Base-by-base conservation (phyloP, 2,888 invertebrate genomes). In the Sceliomorpha sp. region DNA sequence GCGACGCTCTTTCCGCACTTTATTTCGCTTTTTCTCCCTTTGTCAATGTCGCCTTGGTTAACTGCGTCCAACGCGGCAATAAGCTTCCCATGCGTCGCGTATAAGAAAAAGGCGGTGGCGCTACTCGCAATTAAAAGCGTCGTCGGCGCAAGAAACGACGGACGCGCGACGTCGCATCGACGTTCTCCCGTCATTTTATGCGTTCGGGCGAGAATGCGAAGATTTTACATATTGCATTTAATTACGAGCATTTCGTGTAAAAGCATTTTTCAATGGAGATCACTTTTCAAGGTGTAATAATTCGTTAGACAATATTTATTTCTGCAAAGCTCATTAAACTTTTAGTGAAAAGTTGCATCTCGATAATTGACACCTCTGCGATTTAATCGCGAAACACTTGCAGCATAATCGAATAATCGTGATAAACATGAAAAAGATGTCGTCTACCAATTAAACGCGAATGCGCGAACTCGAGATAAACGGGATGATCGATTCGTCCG, bases 51-150 rank as follows among this genome's bases (percentile, higher is more conserved):
- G 59, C 63, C 50, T 55, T 32, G 55, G 62, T n/a, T n/a, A 62
- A 10, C 60, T 56, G 47, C 66, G 58, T 20, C 47, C 37, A 73
- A 72, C 56, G 72, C 69, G 72, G 72, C 70, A 74, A 72, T 71
- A 71, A 74, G 73, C 74, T 80, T 79, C 77, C 78, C 75, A 74
- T n/a, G n/a, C 72, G 55, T 64, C 39, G 63, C 45, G n/a, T n/a
- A 29, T 10, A 68, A 72, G 75, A 78, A 78, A 78, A 79, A 76
- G 69, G 56, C 45, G 55, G 37, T 20, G 70, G 59, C 64, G 70
- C 64, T 70, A 47, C 68, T 40, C 20, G 77, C 75, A 80, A 80
- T 80, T 80, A 80, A 80, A 79, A 77, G 72, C 72, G 37, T 69
- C 40, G 66, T 5, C 9, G 53, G 24, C 31, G 36, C 20, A 58